Evolutionary conservation across 2,113 vertebrate species (phyloP).

Genomic region (Pycnonotus jocosus): DNA sequence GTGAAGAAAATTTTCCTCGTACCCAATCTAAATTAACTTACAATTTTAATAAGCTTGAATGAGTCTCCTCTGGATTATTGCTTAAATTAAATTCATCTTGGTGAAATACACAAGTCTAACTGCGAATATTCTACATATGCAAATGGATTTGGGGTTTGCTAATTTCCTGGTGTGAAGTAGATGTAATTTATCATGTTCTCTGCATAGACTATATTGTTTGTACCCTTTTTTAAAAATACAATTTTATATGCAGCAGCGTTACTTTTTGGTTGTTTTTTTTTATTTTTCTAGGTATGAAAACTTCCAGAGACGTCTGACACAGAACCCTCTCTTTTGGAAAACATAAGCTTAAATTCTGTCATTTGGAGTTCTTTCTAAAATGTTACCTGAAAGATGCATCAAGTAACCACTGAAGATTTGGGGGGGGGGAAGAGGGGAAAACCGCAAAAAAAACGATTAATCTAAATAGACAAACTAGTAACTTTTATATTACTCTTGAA

Average conservation of each 20-base stretch:
- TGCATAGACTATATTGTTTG: background rate
- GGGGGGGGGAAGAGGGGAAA: background rate
- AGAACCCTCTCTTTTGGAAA: constrained; percentile 97
- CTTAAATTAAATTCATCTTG: background rate
- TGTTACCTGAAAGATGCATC: constrained; percentile 4
- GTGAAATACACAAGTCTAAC: background rate
- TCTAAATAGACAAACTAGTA: constrained; percentile 40
- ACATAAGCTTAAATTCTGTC: constrained; percentile 65
- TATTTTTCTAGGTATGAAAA: constrained; percentile 86
- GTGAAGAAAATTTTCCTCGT: background rate
- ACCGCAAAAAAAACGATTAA: background rate
- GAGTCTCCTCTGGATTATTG: background rate
- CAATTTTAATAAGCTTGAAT: background rate
- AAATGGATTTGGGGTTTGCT: background rate
- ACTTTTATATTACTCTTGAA: constrained; percentile 60
- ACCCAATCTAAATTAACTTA: background rate
- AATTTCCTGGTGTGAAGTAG: background rate
- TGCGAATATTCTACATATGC: background rate
- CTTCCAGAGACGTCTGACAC: constrained; percentile 89
- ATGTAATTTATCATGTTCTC: background rate
- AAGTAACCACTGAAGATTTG: constrained; percentile 1
- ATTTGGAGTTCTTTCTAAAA: constrained; percentile 22
- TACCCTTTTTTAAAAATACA: background rate
- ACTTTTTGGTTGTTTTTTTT: background rate
- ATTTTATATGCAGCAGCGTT: background rate